Percentiles rank a stretch among this genome's conserved stretches.
Conservation (phyloP, 2,888 invertebrate genomes). For the Meandrusa payeni region DNA sequence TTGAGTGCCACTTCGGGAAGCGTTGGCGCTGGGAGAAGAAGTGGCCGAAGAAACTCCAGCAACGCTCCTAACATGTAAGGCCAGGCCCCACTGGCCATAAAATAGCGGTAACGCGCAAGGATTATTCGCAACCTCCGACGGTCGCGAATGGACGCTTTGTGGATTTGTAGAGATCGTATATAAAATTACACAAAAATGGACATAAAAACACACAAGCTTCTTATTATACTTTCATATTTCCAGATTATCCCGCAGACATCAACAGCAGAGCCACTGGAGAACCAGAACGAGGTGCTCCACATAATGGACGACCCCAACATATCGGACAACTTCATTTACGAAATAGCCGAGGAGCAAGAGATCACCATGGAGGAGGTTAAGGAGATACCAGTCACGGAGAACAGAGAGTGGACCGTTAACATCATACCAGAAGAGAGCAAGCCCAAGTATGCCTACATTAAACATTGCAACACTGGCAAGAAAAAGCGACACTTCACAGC, state of each 20-base stretch:
- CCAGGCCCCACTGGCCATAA: too few species aligned
- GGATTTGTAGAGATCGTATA: too few species aligned
- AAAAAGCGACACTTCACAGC: slow-evolving; percentile 69
- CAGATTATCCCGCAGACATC: slow-evolving; percentile 63
- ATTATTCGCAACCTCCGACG: too few species aligned
- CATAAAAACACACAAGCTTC: too few species aligned
- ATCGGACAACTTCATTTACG: slow-evolving; percentile 68
- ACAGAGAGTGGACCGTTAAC: slow-evolving; percentile 68
- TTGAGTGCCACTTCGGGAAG: too few species aligned
- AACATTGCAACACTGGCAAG: slow-evolving; percentile 63
- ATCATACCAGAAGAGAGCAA: slow-evolving; percentile 59
- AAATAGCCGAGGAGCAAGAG: slow-evolving; percentile 74
- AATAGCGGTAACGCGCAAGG: too few species aligned
- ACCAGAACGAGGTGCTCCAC: slow-evolving; percentile 47
- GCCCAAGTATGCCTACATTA: slow-evolving; percentile 69
- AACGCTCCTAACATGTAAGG: too few species aligned
- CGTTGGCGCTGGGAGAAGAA: too few species aligned
- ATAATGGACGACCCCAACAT: slow-evolving; percentile 59
- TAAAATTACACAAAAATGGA: too few species aligned
- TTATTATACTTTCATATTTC: slow-evolving; percentile 8
- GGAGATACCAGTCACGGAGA: slow-evolving; percentile 51
- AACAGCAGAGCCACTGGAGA: slow-evolving; percentile 30
- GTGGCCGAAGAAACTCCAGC: too few species aligned
- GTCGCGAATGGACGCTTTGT: too few species aligned
- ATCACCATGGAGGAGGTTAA: slow-evolving; percentile 71